Conservation (phyloP, 2,888 invertebrate genomes). For the Drosophila koepferae region DNA sequence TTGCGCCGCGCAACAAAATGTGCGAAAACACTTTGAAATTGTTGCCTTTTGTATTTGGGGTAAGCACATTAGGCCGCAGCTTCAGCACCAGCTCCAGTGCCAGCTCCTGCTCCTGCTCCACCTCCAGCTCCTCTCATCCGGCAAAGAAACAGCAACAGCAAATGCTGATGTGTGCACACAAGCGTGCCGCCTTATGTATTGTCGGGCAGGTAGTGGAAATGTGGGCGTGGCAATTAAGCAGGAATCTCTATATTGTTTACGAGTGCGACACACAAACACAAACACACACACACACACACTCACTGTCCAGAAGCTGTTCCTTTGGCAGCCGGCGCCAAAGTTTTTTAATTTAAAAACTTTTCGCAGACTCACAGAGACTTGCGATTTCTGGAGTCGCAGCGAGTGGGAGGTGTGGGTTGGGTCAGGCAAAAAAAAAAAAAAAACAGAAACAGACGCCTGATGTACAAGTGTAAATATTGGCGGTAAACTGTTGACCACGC, state of each 20-base stretch:
- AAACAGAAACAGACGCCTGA: constrained; percentile 42
- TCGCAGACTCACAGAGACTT: constrained; percentile 47
- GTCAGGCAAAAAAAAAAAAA: constrained; percentile 30
- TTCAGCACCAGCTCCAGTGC: background rate
- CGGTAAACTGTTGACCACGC: constrained; percentile 45
- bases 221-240: constrained; percentile 68
- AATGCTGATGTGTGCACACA: constrained; percentile 66
- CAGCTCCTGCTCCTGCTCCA: constrained; percentile 2
- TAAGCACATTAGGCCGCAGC: constrained; percentile 54
- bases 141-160: background rate
- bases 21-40: constrained; percentile 51
- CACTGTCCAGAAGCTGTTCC: constrained; percentile 36
- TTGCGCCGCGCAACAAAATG: constrained; percentile 32
- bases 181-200: constrained; percentile 50
- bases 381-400: constrained; percentile 15
- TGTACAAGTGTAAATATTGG: constrained; percentile 65
- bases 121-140: background rate
- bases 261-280: constrained; percentile 22
- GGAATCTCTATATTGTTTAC: constrained; percentile 42
- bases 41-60: constrained; percentile 33
- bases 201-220: constrained; percentile 37
- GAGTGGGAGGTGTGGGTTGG: no score
- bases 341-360: constrained; percentile 82
- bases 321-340: constrained; percentile 71
- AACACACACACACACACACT: constrained; percentile 12